Base-by-base conservation (phyloP, 2,888 invertebrate genomes). In the Actias luna region DNA sequence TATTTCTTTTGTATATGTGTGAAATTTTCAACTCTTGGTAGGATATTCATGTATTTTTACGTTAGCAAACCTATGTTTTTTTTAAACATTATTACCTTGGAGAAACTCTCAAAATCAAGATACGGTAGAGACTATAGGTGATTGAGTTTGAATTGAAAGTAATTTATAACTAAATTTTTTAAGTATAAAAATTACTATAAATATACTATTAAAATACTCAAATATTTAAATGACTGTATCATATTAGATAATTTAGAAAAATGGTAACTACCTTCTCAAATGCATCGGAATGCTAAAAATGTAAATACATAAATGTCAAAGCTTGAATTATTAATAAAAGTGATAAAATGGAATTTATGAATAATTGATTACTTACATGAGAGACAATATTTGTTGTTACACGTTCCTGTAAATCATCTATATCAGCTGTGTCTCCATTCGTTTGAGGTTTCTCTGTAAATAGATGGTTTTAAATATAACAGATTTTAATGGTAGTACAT, bases 351-450 rank as follows among this genome's bases (percentile, higher is more conserved):
- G 42, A 42, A 42, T 55, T 55, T 55, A 29, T n/a, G 29, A n/a
- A 50, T 25, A 29, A n/a, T 16, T 27, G 39, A 35, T 16, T 61
- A 78, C 83, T 85, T 78, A 93, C 93, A 74, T 88, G 88, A 5
- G 92, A 92, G 0, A 93, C 90, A n/a, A 93, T 91, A 65, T 92
- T 93, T 0, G 86, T 87, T 0, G 89, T 85, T 7, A 89, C 84
- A 35, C 87, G 79, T 63, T 87, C 81, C 62, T 86, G 87, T 12
- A 92, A 78, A 35, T 93, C 93, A 16, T 92, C 91, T 12, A 89
- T 83, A 65, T 91, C 88, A 0, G 87, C 89, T 5, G 87, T 83
- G 0, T 92, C 91, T 1, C 93, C 88, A 2, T 72, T 69, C 18
- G 77, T 79, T 67, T 87, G 84, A 14, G 89, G 84, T 76, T 87